Percentiles rank a stretch among this genome's conserved stretches.
Evolutionary conservation across 2,888 invertebrate genomes (phyloP).

Genomic region (Stenichneumon culpator): DNA sequence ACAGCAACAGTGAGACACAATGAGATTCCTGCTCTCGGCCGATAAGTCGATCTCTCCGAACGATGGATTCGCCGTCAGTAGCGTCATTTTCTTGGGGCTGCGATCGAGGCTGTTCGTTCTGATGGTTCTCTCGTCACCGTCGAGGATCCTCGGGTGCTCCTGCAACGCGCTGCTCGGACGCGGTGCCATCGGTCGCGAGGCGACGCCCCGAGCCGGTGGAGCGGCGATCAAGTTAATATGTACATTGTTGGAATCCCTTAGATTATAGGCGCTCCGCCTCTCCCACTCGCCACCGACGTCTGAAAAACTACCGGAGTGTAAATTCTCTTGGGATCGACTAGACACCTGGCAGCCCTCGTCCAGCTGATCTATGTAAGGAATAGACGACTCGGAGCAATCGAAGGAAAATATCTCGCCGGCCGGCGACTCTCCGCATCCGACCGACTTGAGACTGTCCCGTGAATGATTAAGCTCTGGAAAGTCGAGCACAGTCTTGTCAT

Average conservation of each 20-base stretch:
- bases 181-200: slow-evolving; percentile 19
- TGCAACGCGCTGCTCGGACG: slow-evolving; percentile 45
- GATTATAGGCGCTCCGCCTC: slow-evolving; percentile 20
- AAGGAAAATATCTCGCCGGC: slow-evolving; percentile 46
- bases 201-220: slow-evolving; percentile 13
- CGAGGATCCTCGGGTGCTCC: slow-evolving; percentile 19
- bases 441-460: slow-evolving; percentile 69
- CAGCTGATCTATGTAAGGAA: slow-evolving; percentile 78
- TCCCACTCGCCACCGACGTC: slow-evolving; percentile 14
- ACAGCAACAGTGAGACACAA: slow-evolving; percentile 59
- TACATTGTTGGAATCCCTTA: slow-evolving; percentile 49
- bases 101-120: slow-evolving; percentile 64
- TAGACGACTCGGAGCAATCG: slow-evolving; percentile 63
- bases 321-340: slow-evolving; percentile 62
- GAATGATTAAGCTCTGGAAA: slow-evolving; percentile 72
- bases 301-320: slow-evolving; percentile 19
- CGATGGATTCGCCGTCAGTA: slow-evolving; percentile 29
- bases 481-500: slow-evolving; percentile 77
- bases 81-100: slow-evolving; percentile 35
- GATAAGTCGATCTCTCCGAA: slow-evolving; percentile 45
- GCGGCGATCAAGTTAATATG: slow-evolving; percentile 51
- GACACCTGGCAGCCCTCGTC: slow-evolving; percentile 64
- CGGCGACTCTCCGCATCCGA: slow-evolving; percentile 19
- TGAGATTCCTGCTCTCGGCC: slow-evolving; percentile 36
- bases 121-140: slow-evolving; percentile 41